phyloP scores from a whole-genome alignment of 2,113 vertebrate genomes.

The Dipodomys stephensi region DNA sequence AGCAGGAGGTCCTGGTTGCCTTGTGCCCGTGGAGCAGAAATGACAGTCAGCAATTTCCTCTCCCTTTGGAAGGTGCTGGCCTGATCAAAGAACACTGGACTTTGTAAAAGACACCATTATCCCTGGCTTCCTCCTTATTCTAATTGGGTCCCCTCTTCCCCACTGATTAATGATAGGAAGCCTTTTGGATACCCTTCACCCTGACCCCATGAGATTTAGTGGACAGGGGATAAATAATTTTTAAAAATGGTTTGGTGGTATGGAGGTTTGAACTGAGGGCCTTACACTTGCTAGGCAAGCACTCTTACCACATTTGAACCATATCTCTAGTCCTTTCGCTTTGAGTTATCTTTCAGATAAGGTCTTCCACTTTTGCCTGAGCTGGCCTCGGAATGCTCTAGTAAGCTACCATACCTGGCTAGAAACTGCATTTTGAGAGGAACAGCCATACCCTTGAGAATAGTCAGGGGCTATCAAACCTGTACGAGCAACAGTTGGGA shows the following conservation, averaged over 20 bases:
- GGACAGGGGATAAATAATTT: neutral
- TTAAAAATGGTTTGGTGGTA: too few species aligned
- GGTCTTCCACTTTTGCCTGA: too few species aligned
- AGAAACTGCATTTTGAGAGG: neutral
- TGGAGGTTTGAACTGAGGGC: too few species aligned
- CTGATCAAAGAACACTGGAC: neutral
- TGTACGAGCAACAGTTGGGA: neutral
- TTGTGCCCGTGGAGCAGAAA: neutral
- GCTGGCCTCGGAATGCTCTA: too few species aligned
- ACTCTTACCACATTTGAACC: too few species aligned
- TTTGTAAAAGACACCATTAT: neutral
- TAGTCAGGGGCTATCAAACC: neutral
- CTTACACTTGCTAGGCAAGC: too few species aligned
- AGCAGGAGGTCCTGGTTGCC: neutral
- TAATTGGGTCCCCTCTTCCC: neutral
- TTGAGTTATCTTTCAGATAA: too few species aligned
- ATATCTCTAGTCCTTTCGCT: too few species aligned
- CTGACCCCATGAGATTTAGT: neutral
- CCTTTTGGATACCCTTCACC: neutral
- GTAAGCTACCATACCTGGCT: too few species aligned
- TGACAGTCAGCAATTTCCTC: neutral
- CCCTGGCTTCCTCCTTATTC: neutral
- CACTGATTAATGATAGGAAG: neutral
- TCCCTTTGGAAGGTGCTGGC: neutral
- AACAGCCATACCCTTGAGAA: neutral